These are phyloP conservation scores for Ips nitidus DNA, from an alignment of 1,140 invertebrate genomes.

Conservation along the genomic window DNA sequence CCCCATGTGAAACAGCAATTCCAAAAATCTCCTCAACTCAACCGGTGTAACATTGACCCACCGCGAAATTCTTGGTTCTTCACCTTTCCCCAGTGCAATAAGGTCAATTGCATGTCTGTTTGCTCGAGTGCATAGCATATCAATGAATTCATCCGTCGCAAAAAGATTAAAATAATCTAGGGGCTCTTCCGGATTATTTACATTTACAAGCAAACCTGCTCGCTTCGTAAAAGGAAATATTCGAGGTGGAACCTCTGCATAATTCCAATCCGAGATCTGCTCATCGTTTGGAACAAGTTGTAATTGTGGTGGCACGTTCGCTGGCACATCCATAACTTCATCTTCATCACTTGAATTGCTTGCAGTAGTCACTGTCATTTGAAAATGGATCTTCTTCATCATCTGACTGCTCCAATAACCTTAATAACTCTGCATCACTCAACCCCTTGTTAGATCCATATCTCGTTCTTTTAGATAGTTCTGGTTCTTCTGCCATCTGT, in stretches of 20 bases:
- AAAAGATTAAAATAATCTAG: conserved; percentile 17
- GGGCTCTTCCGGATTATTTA: neutral
- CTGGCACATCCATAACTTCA: neutral
- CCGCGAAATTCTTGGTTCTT: conserved; percentile 17
- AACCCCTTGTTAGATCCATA: neutral
- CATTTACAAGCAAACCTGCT: conserved; percentile 11
- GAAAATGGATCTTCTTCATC: conserved; percentile 4
- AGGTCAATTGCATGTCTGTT: conserved; percentile 6
- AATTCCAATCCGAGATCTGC: neutral
- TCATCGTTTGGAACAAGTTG: neutral
- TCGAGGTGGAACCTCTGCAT: neutral
- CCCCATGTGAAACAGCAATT: conserved; percentile 24
- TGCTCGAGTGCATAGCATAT: neutral
- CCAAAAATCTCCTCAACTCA: conserved; percentile 18
- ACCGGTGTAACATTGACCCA: neutral
- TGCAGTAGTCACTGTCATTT: conserved; percentile 7
- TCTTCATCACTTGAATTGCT: conserved; percentile 9
- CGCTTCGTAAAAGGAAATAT: neutral
- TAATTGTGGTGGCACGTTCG: neutral
- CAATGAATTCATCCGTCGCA: conserved; percentile 4
- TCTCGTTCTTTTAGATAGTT: conserved; percentile 5
- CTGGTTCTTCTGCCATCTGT: neutral
- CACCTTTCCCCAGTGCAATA: neutral
- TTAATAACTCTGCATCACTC: conserved; percentile 11
- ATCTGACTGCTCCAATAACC: conserved; percentile 8